Evolutionary conservation across 1,140 invertebrate species (phyloP), one percentile per base, ranked within the genome.

Genomic region (Pachypsylla venusta): DNA sequence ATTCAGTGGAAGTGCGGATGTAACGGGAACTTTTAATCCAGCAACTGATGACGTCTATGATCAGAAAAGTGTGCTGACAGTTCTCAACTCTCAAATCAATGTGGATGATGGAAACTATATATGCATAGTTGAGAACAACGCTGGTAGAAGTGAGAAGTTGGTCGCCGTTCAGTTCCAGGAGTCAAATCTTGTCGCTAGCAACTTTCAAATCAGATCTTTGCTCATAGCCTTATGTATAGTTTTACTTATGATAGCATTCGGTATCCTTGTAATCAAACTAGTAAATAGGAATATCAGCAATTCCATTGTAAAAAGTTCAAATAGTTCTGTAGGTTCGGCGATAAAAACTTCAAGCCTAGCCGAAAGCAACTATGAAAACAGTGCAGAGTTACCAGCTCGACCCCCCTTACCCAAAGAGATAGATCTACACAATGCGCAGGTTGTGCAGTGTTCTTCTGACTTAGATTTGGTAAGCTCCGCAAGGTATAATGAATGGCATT

Each of bases 101-200:
- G 22, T 22, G 16, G 42, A 48, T 19, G 42, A 48, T 48, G 42
- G 42, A 7, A 48, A 19, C 16, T 48, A 48, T 48, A 22, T 48
- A 5, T 48, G 42, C 22, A 48, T 48, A 19, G 42, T 48, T 3
- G 42, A 48, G 58, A 96, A 92, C 70, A 77, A 81, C 0, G 91
- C 87, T 1, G 93, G 92, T 0, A 79, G 82, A 12, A 83, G 84
- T 39, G 84, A 87, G 66, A 79, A 74, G 59, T 87, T 77, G 69
- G 70, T 91, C 0, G 81, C 79, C 1, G 69, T 93, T 24, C 68
- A 74, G 13, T 75, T 88, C 68, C 73, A 19, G 70, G 71, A 16
- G 71, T 73, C 22, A 56, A 0, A 26, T 25, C 2, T 58, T 54
- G 27, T 27, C 54, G 57, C 59, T 24, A 30, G 48, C 24, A 10